These are phyloP conservation scores for Argya squamiceps DNA, from an alignment of 2,797 vertebrate genomes.

Conservation along the genomic window DNA sequence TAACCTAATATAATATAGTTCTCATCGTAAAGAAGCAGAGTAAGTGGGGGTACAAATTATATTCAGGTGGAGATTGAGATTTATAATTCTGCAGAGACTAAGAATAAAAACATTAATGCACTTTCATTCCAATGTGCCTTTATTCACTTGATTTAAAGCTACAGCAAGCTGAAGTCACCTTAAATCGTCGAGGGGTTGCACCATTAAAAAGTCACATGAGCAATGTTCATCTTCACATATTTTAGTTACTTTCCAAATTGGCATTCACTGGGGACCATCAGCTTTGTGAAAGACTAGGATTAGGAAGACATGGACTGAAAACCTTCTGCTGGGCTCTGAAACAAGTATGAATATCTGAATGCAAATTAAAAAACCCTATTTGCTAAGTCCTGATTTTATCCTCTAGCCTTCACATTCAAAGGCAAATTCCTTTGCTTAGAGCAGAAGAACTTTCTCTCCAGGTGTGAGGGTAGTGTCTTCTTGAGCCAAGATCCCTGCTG, in stretches of 20 bases:
- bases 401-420: background rate
- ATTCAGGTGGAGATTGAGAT: background rate
- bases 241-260: slow-evolving; percentile 43
- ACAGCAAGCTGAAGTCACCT: background rate
- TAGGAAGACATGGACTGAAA: background rate
- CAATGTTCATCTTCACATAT: background rate
- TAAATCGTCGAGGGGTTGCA: slow-evolving; percentile 6
- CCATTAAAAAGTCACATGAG: slow-evolving; percentile 20
- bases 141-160: slow-evolving; percentile 45
- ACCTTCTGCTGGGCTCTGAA: background rate
- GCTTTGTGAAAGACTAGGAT: background rate
- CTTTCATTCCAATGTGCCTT: slow-evolving; percentile 21
- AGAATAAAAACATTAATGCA: slow-evolving; percentile 50
- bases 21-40: background rate
- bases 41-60: background rate
- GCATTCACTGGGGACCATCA: background rate
- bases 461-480: background rate
- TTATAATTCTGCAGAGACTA: slow-evolving; percentile 52
- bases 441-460: background rate
- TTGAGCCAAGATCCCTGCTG: background rate
- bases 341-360: background rate
- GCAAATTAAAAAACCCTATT: background rate
- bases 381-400: background rate
- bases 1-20: background rate
- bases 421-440: background rate